phyloP scores from a whole-genome alignment of 2,113 vertebrate species.

The Fukomys damarensis region DNA sequence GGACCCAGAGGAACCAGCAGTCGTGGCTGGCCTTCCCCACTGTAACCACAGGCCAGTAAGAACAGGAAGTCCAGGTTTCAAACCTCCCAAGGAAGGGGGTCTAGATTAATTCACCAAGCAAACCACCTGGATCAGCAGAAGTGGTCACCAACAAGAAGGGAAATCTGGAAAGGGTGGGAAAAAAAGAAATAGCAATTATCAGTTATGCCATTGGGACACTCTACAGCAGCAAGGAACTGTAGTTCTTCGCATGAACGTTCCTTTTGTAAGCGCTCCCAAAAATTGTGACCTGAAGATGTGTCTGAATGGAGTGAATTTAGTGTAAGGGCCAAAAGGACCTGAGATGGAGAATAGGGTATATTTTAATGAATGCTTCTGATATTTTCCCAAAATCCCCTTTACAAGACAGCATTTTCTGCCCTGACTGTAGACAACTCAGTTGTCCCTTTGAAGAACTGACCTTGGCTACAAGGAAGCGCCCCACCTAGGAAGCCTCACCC shows the following conservation, averaged over 20 bases:
- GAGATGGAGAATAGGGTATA: not conserved
- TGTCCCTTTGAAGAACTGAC: not conserved
- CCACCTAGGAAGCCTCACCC: not conserved
- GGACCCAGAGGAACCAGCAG: not conserved
- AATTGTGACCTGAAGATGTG: not conserved
- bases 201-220: not conserved
- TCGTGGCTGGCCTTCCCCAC: not conserved
- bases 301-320: not conserved
- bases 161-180: not conserved
- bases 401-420: not conserved
- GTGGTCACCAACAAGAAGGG: not conserved
- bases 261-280: not conserved
- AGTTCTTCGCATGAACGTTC: not conserved
- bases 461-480: not conserved
- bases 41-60: not conserved
- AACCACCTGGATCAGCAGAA: not conserved
- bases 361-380: not conserved
- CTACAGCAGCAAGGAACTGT: not conserved
- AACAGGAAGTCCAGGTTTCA: not conserved
- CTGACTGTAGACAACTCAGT: not conserved
- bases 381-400: not conserved
- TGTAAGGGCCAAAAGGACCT: not conserved
- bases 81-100: not conserved
- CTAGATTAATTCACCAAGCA: not conserved
- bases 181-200: not conserved